Conservation (phyloP, 1,140 invertebrate species). For the Danaus plexippus region DNA sequence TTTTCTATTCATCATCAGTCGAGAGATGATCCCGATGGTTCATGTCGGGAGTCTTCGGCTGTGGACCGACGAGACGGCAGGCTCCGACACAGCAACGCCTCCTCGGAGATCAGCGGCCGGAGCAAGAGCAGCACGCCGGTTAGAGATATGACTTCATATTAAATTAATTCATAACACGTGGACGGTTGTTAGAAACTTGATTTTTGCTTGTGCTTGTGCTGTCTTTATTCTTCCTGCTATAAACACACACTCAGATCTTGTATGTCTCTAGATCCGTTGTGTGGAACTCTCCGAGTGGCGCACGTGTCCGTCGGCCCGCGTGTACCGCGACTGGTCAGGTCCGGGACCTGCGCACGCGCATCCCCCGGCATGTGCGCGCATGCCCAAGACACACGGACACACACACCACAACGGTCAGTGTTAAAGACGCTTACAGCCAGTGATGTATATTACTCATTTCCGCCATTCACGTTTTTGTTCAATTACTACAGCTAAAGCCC, state of each 20-base stretch:
- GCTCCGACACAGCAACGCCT: slow-evolving; percentile 49
- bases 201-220: too few species aligned
- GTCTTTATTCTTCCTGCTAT: too few species aligned
- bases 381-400: slow-evolving; percentile 46
- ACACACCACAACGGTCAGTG: slow-evolving; percentile 32
- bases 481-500: too few species aligned
- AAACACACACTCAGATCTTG: neutral
- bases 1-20: slow-evolving; percentile 25
- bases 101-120: slow-evolving; percentile 53
- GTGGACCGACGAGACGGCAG: slow-evolving; percentile 39
- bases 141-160: neutral
- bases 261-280: slow-evolving; percentile 36
- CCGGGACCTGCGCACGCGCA: slow-evolving; percentile 45
- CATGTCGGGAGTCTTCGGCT: slow-evolving; percentile 64
- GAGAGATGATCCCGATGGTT: slow-evolving; percentile 78
- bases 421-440: slow-evolving; percentile 5
- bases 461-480: too few species aligned
- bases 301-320: slow-evolving; percentile 35
- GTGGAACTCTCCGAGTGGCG: slow-evolving; percentile 60
- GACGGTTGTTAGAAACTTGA: too few species aligned
- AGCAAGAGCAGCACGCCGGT: slow-evolving; percentile 47
- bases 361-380: slow-evolving; percentile 63
- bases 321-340: slow-evolving; percentile 60
- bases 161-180: too few species aligned
- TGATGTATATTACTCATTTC: too few species aligned